phyloP scores from a whole-genome alignment of 2,888 invertebrate species.

The Cynaeus angustus region DNA sequence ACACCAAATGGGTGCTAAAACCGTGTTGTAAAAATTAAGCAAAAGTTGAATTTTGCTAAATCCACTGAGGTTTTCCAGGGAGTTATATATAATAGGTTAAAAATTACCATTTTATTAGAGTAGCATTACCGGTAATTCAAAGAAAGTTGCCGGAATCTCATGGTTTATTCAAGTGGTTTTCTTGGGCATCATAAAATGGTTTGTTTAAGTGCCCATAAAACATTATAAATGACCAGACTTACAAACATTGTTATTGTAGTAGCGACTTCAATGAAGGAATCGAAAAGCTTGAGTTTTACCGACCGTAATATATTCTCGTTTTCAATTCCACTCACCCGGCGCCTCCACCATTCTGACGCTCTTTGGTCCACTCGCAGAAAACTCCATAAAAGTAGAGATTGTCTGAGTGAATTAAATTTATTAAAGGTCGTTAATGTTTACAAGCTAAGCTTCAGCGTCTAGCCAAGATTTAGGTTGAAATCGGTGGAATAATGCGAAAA shows the following conservation, averaged over 20 bases:
- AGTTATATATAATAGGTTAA: neutral
- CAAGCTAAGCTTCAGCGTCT: conserved; percentile 5
- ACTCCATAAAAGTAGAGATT: conserved; percentile 24
- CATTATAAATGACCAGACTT: too few species aligned
- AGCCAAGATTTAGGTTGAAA: conserved; percentile 12
- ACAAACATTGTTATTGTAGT: too few species aligned
- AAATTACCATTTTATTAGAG: neutral
- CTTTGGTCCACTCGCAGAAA: conserved; percentile 1
- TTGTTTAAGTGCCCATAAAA: too few species aligned
- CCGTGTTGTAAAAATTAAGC: too few species aligned
- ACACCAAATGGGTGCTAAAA: too few species aligned
- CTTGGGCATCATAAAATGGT: too few species aligned
- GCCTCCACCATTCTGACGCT: conserved; percentile 31
- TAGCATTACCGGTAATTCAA: neutral
- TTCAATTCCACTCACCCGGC: conserved; percentile 23
- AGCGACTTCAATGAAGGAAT: too few species aligned
- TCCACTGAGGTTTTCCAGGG: too few species aligned
- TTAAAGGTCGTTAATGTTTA: conserved; percentile 21
- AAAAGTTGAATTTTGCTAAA: too few species aligned
- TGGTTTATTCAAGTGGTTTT: too few species aligned
- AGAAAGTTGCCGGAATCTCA: too few species aligned
- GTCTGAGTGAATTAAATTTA: conserved; percentile 28
- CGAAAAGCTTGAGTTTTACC: too few species aligned
- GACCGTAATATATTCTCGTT: conserved; percentile 3
- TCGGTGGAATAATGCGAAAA: neutral